Base-by-base conservation (phyloP, 2,888 invertebrate species). In the Melitaea athalia region DNA sequence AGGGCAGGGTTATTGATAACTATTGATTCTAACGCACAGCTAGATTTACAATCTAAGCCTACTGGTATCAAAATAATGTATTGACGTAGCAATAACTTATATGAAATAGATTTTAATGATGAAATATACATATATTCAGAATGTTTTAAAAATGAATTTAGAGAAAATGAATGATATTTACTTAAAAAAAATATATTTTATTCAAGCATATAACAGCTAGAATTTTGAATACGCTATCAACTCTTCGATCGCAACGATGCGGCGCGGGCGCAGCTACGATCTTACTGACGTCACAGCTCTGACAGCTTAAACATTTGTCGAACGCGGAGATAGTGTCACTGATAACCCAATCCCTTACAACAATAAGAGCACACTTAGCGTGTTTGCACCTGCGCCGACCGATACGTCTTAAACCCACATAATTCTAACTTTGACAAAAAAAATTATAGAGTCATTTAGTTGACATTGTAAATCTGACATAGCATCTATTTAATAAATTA, bases 281-380 rank as follows among this genome's bases (percentile, higher is more conserved):
- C 90, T 87, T 86, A 90, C 91, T 89, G 92, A 92, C 92, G 91
- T 92, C 92, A 92, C 88, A 87, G 74, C 85, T 89, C 87, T 92
- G 92, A 92, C 92, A 92, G 91, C 86, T 89, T 86, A 87, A 91
- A 89, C 91, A 91, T 92, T 92, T 92, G 89, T 92, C 91, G 92
- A 92, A 90, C 83, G 67, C 38, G 77, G 77, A 92, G 92, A 92
- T 92, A 91, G 91, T 92, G 92, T 92, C 92, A 92, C 86, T 86
- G 92, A 92, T 92, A 92, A 92, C 85, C 85, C 87, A 88, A 91
- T 88, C 92, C 91, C 89, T 90, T 89, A 90, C 86, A 91, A 92
- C 91, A 92, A 92, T 92, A 86, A 89, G 89, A 91, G 91, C 81
- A 91, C 91, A 92, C 91, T 92, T 92, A 91, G 87, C 90, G 89